These are phyloP conservation scores for Trichogramma evanescens DNA, from an alignment of 2,888 invertebrate species.

Conservation along the genomic window DNA sequence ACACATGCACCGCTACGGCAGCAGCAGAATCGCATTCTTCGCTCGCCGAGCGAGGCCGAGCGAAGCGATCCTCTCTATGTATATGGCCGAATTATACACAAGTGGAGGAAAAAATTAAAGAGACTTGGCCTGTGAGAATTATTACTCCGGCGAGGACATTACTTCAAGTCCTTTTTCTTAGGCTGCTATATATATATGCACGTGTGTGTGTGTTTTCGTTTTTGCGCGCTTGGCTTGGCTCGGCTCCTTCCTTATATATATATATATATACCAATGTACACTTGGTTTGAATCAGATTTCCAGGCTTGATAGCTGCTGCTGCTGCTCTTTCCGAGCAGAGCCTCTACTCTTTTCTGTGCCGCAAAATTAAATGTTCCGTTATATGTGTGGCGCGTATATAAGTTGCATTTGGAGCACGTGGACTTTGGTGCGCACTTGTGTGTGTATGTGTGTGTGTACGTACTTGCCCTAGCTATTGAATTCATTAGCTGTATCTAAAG, in stretches of 20 bases:
- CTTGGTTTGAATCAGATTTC: conserved; percentile 7
- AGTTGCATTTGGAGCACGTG: not conserved
- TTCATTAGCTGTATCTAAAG: too few relatives aligned
- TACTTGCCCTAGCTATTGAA: too few relatives aligned
- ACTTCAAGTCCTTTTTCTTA: not conserved
- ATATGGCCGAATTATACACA: conserved; percentile 13
- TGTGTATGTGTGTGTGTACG: too few relatives aligned
- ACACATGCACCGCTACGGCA: too few relatives aligned
- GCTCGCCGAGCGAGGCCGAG: not conserved
- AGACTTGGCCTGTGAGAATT: conserved; percentile 8
- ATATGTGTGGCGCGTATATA: not conserved
- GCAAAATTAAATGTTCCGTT: not conserved
- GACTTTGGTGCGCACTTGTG: too few relatives aligned
- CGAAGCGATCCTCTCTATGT: not conserved
- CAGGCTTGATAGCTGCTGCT: not conserved
- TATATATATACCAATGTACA: not conserved
- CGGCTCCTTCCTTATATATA: not conserved
- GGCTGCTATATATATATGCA: too few relatives aligned
- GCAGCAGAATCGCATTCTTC: too few relatives aligned
- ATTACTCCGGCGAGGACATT: conserved; percentile 6
- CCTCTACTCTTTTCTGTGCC: not conserved
- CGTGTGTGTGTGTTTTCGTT: too few relatives aligned
- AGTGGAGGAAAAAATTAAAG: conserved; percentile 1
- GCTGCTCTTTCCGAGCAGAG: not conserved
- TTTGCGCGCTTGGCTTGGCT: too few relatives aligned